These are phyloP conservation scores for Lithophane leautieri DNA, from an alignment of 2,888 invertebrate genomes.

Conservation along the genomic window DNA sequence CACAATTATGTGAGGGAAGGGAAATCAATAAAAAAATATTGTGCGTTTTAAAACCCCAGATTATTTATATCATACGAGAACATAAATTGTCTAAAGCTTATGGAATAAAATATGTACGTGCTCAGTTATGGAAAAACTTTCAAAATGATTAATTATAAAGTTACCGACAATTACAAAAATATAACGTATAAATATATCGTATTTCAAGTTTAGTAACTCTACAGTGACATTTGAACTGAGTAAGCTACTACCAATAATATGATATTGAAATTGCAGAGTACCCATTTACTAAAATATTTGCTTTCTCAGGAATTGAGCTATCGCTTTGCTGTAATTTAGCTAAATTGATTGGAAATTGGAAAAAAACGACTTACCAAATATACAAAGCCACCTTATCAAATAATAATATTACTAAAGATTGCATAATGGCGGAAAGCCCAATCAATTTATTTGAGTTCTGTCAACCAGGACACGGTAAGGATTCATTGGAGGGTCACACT, in stretches of 20 bases:
- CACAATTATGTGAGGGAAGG: slow-evolving; percentile 32
- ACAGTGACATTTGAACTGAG: neutral
- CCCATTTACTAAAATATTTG: neutral
- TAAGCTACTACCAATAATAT: neutral
- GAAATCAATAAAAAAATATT: slow-evolving; percentile 34
- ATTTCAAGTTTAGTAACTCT: neutral
- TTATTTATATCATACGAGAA: neutral
- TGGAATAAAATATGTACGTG: slow-evolving; percentile 4
- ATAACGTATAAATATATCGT: too few relatives aligned
- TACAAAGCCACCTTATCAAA: neutral
- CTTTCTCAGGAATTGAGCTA: neutral
- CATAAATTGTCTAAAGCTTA: neutral
- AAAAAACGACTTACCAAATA: neutral
- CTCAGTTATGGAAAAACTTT: neutral
- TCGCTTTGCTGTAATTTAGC: too few relatives aligned
- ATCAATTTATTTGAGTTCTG: slow-evolving; percentile 61
- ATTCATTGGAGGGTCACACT: slow-evolving; percentile 65
- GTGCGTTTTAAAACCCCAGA: neutral
- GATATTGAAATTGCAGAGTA: neutral
- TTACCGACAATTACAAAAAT: neutral
- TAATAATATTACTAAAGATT: slow-evolving; percentile 3
- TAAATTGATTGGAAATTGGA: neutral
- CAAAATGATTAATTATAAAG: too few relatives aligned
- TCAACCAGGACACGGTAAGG: slow-evolving; percentile 63
- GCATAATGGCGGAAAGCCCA: slow-evolving; percentile 44